phyloP scores from a whole-genome alignment of 2,797 vertebrate species.

The Taenioides sp. region DNA sequence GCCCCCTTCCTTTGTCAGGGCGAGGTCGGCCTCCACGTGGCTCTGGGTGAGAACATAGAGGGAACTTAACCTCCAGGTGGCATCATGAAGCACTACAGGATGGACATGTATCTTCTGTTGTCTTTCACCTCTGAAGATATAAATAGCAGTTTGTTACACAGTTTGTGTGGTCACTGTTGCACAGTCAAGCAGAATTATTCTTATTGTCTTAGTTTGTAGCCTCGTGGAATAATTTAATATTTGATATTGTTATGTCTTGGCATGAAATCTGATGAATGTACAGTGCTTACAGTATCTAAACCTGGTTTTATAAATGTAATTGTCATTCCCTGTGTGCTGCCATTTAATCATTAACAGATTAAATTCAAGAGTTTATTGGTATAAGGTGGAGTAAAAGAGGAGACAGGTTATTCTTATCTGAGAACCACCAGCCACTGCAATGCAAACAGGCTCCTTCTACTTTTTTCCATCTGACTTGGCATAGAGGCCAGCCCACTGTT shows the following conservation, averaged over 20 bases:
- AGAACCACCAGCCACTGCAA: slow-evolving; percentile 26
- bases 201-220: background rate
- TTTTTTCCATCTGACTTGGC: slow-evolving; percentile 38
- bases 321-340: background rate
- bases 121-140: too few species aligned
- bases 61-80: slow-evolving; percentile 16
- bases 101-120: too few species aligned
- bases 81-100: too few species aligned
- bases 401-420: slow-evolving; percentile 45
- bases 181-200: background rate
- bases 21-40: slow-evolving; percentile 52
- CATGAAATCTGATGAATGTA: background rate
- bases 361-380: background rate
- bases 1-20: slow-evolving; percentile 24
- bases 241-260: background rate
- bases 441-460: slow-evolving; percentile 48
- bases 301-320: background rate
- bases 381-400: slow-evolving; percentile 8
- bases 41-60: slow-evolving; percentile 49
- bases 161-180: background rate
- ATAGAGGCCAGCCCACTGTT: slow-evolving; percentile 45
- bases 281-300: background rate
- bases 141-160: too few species aligned
- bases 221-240: background rate
- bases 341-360: slow-evolving; percentile 6